phyloP scores from a whole-genome alignment of 2,888 invertebrate species.

The Tribolium freemani region DNA sequence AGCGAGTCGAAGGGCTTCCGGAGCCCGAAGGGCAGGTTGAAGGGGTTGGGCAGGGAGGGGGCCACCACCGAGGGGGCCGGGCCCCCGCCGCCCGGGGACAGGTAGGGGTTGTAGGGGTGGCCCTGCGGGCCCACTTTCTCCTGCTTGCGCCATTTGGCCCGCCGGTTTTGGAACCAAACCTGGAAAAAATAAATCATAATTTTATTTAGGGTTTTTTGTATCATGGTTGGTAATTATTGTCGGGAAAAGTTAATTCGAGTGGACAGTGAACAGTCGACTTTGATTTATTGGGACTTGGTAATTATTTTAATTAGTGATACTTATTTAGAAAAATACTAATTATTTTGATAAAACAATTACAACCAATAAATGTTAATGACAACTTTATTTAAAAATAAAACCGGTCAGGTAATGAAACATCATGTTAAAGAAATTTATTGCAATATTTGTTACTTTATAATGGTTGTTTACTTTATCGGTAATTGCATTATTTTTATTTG shows the following conservation, averaged over 20 bases:
- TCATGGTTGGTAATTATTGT: slow-evolving; percentile 1
- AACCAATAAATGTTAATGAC: slow-evolving; percentile 21
- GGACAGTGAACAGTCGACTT: slow-evolving; percentile 7
- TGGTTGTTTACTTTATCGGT: neutral
- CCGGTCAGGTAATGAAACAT: slow-evolving; percentile 4
- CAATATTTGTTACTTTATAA: slow-evolving; percentile 14
- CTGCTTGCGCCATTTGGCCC: slow-evolving; percentile 94
- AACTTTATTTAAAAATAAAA: slow-evolving; percentile 13
- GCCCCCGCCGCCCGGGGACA: slow-evolving; percentile 73
- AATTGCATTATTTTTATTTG: slow-evolving; percentile 6
- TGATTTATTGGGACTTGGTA: slow-evolving; percentile 16
- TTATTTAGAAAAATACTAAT: slow-evolving; percentile 11
- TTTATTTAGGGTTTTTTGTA: neutral
- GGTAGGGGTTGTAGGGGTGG: slow-evolving; percentile 91
- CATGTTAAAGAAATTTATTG: slow-evolving; percentile 4
- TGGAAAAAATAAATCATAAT: slow-evolving; percentile 69
- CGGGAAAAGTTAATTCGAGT: slow-evolving; percentile 3
- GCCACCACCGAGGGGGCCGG: slow-evolving; percentile 78
- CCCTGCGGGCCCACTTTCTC: slow-evolving; percentile 93
- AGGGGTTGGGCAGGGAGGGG: slow-evolving; percentile 85
- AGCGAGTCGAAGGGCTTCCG: slow-evolving; percentile 82
- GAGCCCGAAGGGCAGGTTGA: slow-evolving; percentile 83
- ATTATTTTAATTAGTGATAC: slow-evolving; percentile 21
- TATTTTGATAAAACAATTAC: slow-evolving; percentile 30
- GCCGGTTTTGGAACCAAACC: slow-evolving; percentile 95